Conservation (phyloP, 2,113 vertebrate species). For the Zosterops japonicus region DNA sequence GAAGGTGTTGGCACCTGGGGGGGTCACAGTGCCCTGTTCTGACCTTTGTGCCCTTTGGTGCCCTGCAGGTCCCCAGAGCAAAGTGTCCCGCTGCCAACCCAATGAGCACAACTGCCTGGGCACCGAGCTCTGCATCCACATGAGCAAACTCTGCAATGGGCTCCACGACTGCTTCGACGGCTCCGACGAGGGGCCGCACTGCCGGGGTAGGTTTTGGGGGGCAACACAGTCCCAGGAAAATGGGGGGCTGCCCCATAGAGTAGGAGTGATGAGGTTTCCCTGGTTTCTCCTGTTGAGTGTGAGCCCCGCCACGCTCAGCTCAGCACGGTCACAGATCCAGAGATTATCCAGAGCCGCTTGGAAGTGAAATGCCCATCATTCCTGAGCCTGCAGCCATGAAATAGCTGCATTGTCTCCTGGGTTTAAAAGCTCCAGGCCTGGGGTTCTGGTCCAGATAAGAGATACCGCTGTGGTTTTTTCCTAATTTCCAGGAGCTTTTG, state of each 20-base stretch:
- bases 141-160: constrained; percentile 90
- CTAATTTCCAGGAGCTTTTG: constrained; percentile 50
- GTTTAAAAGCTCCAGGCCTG: constrained; percentile 2
- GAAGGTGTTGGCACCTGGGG: neutral
- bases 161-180: constrained; percentile 87
- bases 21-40: neutral
- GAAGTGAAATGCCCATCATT: constrained; percentile 23
- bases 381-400: constrained; percentile 20
- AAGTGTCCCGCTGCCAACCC: constrained; percentile 87
- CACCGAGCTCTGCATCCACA: constrained; percentile 88
- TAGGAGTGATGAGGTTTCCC: neutral
- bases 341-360: constrained; percentile 59
- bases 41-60: neutral
- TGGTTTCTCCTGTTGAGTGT: neutral
- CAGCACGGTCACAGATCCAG: neutral
- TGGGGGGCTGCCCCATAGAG: accelerated
- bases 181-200: constrained; percentile 91
- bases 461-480: neutral
- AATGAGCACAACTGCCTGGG: constrained; percentile 92
- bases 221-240: accelerated
- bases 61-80: constrained; percentile 86
- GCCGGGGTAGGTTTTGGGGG: constrained; percentile 79
- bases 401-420: constrained; percentile 48
- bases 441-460: constrained; percentile 33
- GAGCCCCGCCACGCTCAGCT: neutral